Conservation (phyloP, 2,113 vertebrate species). For the Tetrao urogallus region DNA sequence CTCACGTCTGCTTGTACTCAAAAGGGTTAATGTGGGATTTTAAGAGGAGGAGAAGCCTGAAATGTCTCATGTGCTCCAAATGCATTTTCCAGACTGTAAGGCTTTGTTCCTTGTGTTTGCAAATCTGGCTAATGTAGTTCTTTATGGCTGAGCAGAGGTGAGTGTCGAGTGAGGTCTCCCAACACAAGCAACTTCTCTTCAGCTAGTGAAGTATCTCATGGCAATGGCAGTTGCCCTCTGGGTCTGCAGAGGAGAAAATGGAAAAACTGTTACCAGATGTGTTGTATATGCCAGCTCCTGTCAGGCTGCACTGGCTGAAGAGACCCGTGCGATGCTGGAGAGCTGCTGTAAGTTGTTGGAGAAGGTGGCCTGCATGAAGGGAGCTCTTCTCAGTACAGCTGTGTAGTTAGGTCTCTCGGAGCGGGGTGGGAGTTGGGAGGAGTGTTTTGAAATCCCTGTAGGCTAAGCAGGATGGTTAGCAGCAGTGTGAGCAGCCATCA, state of each 20-base stretch:
- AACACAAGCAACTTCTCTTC: background rate
- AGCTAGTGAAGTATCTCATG: background rate
- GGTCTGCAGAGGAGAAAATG: background rate
- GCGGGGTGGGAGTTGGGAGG: fast-evolving
- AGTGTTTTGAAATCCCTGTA: background rate
- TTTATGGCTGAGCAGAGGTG: conserved; percentile 38
- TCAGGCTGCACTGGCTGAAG: background rate
- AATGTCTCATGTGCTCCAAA: conserved; percentile 29
- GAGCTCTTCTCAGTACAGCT: background rate
- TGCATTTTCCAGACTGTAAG: conserved; percentile 55
- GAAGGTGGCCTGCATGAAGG: background rate
- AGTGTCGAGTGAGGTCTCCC: conserved; percentile 6
- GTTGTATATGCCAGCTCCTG: conserved; percentile 12
- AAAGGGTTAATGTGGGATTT: conserved; percentile 23
- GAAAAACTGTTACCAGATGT: conserved; percentile 11
- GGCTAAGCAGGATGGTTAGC: background rate
- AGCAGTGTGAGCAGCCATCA: background rate
- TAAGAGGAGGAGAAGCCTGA: conserved; percentile 29
- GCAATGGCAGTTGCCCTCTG: background rate
- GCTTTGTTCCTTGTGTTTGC: conserved; percentile 48
- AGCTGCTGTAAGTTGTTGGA: background rate
- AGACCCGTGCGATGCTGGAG: background rate
- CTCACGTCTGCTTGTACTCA: background rate
- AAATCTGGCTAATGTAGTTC: conserved; percentile 24
- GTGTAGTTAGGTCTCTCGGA: background rate